A percentile compares a stretch with the other conserved stretches of the same genome.
Evolutionary conservation across 2,888 invertebrate species (phyloP).

Genomic region (Eilema depressum): DNA sequence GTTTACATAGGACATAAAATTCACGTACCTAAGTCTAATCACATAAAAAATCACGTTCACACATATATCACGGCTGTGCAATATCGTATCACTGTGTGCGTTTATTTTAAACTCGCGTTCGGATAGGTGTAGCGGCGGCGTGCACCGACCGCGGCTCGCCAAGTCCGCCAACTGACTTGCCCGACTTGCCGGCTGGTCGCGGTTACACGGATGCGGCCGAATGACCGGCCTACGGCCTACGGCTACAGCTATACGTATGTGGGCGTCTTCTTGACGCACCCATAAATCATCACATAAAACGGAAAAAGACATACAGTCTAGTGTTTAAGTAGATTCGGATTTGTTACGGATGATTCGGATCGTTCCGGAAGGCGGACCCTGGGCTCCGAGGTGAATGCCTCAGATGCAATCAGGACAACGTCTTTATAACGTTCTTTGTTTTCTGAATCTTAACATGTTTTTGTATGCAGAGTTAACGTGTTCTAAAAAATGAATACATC

Average conservation of each 20-base stretch:
- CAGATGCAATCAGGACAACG: too few species aligned
- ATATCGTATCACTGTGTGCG: constrained; percentile 38
- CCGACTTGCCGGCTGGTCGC: constrained; percentile 44
- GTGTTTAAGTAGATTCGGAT: constrained; percentile 36
- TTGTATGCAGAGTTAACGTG: background rate
- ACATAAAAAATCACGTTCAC: constrained; percentile 45
- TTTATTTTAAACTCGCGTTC: constrained; percentile 41
- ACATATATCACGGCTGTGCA: constrained; percentile 33
- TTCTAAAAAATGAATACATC: background rate
- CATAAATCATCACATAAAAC: constrained; percentile 42
- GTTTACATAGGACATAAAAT: constrained; percentile 25
- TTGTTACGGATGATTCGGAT: constrained; percentile 31
- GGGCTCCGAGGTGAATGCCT: too few species aligned
- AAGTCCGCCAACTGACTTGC: constrained; percentile 51
- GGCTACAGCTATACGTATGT: constrained; percentile 26
- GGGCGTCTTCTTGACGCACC: constrained; percentile 45
- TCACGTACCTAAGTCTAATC: constrained; percentile 49
- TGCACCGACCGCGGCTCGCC: constrained; percentile 52
- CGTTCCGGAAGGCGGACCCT: too few species aligned
- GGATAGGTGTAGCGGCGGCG: constrained; percentile 34
- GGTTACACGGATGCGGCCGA: constrained; percentile 49
- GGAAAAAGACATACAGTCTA: constrained; percentile 47
- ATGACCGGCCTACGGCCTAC: constrained; percentile 38
- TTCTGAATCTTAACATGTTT: background rate
- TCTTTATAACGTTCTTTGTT: too few species aligned